Conservation (phyloP, 2,113 vertebrate species). For the Acrocephalus kingi region DNA sequence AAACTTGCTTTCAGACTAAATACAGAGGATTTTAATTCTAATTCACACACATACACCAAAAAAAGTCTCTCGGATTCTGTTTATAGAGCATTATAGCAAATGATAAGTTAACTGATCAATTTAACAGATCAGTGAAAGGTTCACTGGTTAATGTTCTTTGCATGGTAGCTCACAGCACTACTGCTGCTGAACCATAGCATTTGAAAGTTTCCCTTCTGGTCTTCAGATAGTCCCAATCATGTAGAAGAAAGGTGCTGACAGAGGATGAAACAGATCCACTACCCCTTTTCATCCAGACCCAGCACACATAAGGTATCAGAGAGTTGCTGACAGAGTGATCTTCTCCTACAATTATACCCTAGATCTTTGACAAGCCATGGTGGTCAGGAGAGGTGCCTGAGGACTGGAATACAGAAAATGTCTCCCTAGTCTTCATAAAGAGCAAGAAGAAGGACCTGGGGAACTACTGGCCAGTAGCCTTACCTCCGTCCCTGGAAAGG, state of each 20-base stretch:
- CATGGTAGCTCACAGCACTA: not conserved
- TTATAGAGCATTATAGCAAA: not conserved
- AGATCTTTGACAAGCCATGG: not conserved
- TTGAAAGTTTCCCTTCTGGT: not conserved
- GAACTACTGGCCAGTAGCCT: not conserved
- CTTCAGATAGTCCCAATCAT: not conserved
- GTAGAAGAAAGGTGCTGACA: not conserved
- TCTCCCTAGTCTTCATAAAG: not conserved
- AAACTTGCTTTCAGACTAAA: not conserved
- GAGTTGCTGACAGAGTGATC: not conserved
- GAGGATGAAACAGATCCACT: not conserved
- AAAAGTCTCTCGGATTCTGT: not conserved
- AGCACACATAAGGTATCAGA: not conserved
- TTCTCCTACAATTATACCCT: not conserved
- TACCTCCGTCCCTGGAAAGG: not conserved
- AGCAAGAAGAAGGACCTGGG: not conserved
- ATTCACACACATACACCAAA: not conserved
- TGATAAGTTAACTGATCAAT: not conserved
- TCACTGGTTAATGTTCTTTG: not conserved
- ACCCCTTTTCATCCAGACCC: not conserved
- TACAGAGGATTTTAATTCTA: not conserved
- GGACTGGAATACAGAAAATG: not conserved
- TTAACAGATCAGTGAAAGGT: not conserved
- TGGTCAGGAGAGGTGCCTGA: not conserved
- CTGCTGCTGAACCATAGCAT: rapidly evolving